A percentile compares a stretch with the other conserved stretches of the same genome.
These are phyloP conservation scores for Bubo scandiacus DNA, from an alignment of 2,113 vertebrate genomes.

Conservation along the genomic window DNA sequence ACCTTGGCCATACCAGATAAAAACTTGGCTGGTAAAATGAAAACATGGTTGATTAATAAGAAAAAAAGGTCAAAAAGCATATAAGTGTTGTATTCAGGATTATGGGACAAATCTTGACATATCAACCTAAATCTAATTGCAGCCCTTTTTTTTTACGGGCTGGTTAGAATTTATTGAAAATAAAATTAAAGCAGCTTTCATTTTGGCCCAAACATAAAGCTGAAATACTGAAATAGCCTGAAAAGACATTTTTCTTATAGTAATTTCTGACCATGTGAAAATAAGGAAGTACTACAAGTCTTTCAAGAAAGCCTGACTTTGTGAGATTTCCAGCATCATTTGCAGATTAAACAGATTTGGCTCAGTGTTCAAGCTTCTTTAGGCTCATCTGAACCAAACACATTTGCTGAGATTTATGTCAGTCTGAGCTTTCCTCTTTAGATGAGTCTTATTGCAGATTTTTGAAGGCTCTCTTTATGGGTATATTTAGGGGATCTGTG, in stretches of 20 bases:
- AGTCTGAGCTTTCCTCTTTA: neutral
- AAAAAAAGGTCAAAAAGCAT: neutral
- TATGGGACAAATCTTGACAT: neutral
- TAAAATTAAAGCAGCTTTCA: neutral
- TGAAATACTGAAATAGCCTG: slow-evolving; percentile 2
- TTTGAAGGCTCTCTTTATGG: neutral
- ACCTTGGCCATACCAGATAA: neutral
- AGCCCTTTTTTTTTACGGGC: neutral
- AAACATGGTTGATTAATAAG: neutral
- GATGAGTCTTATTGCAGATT: neutral
- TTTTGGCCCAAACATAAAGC: neutral
- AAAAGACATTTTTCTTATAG: slow-evolving; percentile 4
- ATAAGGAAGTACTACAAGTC: slow-evolving; percentile 29
- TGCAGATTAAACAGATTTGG: slow-evolving; percentile 43
- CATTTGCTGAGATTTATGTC: slow-evolving; percentile 9
- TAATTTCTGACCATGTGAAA: slow-evolving; percentile 37
- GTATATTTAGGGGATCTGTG: neutral
- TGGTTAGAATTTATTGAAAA: neutral
- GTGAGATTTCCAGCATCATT: slow-evolving; percentile 22
- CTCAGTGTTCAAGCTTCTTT: neutral
- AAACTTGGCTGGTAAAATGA: neutral
- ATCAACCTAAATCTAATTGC: neutral
- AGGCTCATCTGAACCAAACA: neutral
- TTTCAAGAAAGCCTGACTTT: slow-evolving; percentile 12
- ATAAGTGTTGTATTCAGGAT: neutral